A percentile compares a stretch with the other conserved stretches of the same genome.
Conservation (phyloP, 2,113 vertebrate genomes). For the Paramisgurnus dabryanus region DNA sequence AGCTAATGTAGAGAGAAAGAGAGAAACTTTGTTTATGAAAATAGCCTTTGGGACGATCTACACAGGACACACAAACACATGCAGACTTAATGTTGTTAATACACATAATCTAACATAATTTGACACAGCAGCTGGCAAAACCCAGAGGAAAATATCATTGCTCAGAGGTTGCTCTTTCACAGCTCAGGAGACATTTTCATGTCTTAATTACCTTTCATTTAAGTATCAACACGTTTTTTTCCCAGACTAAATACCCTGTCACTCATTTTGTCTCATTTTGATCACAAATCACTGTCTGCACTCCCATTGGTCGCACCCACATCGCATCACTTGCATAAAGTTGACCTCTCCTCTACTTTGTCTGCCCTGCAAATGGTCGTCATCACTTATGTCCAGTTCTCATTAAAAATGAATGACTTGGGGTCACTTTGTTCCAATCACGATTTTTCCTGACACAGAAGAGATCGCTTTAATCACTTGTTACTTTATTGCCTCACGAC, state of each 20-base stretch:
- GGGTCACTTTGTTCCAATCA: slow-evolving; percentile 1
- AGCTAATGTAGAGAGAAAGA: slow-evolving; percentile 43
- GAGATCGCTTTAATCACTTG: neutral
- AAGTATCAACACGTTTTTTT: neutral
- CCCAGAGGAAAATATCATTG: slow-evolving; percentile 5
- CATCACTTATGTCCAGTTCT: slow-evolving; percentile 13
- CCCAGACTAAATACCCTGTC: too few species aligned
- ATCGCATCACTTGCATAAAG: slow-evolving; percentile 10
- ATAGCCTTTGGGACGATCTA: neutral
- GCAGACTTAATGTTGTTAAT: neutral
- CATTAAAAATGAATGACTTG: slow-evolving; percentile 20
- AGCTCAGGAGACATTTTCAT: neutral
- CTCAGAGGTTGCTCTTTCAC: neutral
- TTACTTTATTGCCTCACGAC: neutral
- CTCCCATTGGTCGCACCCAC: neutral
- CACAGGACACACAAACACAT: slow-evolving; percentile 20
- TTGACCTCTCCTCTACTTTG: too few species aligned
- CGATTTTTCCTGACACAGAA: neutral
- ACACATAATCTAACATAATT: neutral
- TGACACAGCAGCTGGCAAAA: neutral
- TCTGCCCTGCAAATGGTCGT: neutral
- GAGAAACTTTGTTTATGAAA: slow-evolving; percentile 26
- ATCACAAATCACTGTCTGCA: neutral
- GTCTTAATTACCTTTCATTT: neutral
- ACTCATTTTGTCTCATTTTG: too few species aligned